Percentiles rank a stretch among this genome's conserved stretches.
Evolutionary conservation across 2,888 invertebrate genomes (phyloP).

Genomic region (Drosophila infuscata): DNA sequence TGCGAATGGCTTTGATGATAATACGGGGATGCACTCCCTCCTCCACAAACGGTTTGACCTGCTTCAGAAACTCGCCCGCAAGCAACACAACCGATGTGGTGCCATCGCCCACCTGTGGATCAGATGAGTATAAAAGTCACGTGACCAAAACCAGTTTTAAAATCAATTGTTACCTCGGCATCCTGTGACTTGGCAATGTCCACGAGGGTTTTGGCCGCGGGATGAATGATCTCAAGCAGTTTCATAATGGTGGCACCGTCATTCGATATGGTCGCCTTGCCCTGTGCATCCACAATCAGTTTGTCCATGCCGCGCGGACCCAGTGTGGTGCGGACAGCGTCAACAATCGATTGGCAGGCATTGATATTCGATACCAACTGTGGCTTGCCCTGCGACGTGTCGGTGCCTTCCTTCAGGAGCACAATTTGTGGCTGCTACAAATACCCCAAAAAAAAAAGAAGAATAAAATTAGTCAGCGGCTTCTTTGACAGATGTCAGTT

Average conservation of each 20-base stretch:
- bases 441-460: neutral
- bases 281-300: slow-evolving; percentile 95
- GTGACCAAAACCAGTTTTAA: slow-evolving; percentile 15
- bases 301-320: slow-evolving; percentile 99
- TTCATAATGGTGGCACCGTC: slow-evolving; percentile 99
- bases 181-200: slow-evolving; percentile 99
- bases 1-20: slow-evolving; percentile 95
- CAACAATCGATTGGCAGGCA: slow-evolving; percentile 97
- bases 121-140: slow-evolving; percentile 37
- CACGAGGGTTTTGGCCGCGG: slow-evolving; percentile 98
- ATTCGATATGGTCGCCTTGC: slow-evolving; percentile 98
- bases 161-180: slow-evolving; percentile 90
- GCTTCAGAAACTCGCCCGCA: slow-evolving; percentile 97
- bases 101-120: slow-evolving; percentile 96
- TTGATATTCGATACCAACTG: slow-evolving; percentile 99
- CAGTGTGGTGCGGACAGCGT: slow-evolving; percentile 97
- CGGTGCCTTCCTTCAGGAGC: slow-evolving; percentile 98
- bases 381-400: slow-evolving; percentile 97
- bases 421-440: slow-evolving; percentile 98
- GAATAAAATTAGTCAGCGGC: slow-evolving; percentile 40
- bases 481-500: slow-evolving; percentile 44
- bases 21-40: slow-evolving; percentile 98
- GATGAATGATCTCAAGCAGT: slow-evolving; percentile 98
- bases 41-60: slow-evolving; percentile 97
- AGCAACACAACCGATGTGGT: slow-evolving; percentile 98